These are phyloP conservation scores for Nycticryphes semicollaris DNA, from an alignment of 2,113 vertebrate species.

Conservation along the genomic window DNA sequence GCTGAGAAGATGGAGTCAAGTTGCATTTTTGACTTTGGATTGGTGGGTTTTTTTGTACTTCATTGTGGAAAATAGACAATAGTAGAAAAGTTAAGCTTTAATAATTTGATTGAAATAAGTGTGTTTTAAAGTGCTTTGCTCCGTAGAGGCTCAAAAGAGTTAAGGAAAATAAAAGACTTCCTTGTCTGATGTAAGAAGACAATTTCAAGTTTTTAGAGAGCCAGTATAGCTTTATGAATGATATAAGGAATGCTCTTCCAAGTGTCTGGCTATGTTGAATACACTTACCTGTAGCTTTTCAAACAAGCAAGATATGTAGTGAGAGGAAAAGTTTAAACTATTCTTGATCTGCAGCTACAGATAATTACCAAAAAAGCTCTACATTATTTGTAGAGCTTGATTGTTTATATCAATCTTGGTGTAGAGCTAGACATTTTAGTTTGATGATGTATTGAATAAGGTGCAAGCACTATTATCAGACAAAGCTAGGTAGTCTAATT, in stretches of 20 bases:
- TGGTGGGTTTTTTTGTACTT: neutral
- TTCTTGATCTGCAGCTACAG: neutral
- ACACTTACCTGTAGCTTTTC: neutral
- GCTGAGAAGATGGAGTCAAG: neutral
- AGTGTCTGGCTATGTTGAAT: neutral
- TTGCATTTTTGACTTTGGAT: neutral
- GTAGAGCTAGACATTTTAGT: neutral
- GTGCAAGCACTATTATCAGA: neutral
- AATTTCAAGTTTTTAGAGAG: neutral
- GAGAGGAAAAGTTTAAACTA: neutral
- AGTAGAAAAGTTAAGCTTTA: neutral
- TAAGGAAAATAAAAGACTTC: neutral
- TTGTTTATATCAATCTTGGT: neutral
- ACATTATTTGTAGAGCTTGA: neutral
- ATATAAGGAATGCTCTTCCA: neutral
- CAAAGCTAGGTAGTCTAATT: neutral
- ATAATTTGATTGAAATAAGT: neutral
- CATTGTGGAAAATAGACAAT: neutral
- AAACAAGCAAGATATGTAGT: neutral
- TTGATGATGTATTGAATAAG: neutral
- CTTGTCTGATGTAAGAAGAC: neutral
- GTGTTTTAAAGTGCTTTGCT: neutral
- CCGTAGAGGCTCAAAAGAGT: neutral
- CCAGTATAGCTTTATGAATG: neutral
- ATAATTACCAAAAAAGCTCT: neutral